These are phyloP conservation scores for Mythimna loreyi DNA, from an alignment of 2,888 invertebrate species.

Conservation along the genomic window DNA sequence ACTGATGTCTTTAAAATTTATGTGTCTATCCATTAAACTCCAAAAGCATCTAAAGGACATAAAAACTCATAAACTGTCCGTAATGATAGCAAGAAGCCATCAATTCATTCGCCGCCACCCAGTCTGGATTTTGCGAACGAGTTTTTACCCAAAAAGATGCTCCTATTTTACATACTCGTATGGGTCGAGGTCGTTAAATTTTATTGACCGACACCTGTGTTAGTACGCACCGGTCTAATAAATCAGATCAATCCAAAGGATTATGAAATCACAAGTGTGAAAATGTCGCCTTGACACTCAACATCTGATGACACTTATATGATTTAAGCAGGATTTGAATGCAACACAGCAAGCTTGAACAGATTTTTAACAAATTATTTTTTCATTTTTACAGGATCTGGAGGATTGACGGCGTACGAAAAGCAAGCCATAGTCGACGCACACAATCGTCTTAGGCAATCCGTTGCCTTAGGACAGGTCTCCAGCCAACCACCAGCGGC, in stretches of 20 bases:
- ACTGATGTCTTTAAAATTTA: conserved; percentile 32
- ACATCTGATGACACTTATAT: conserved; percentile 19
- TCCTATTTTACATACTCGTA: conserved; percentile 83
- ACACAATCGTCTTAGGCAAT: conserved; percentile 95
- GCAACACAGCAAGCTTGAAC: background rate
- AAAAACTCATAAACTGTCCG: conserved; percentile 55
- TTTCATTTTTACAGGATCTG: conserved; percentile 87
- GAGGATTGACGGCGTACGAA: conserved; percentile 93
- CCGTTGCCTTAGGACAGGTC: conserved; percentile 95
- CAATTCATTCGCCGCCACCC: conserved; percentile 84
- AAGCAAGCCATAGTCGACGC: conserved; percentile 94
- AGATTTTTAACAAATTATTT: conserved; percentile 22
- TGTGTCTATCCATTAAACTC: conserved; percentile 36
- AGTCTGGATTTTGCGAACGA: conserved; percentile 83
- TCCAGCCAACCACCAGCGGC: conserved; percentile 94
- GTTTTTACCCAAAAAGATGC: conserved; percentile 77
- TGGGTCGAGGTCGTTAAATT: conserved; percentile 86
- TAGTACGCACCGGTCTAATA: conserved; percentile 80
- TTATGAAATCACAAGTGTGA: conserved; percentile 75
- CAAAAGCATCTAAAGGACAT: conserved; percentile 45
- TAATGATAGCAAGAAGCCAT: conserved; percentile 66
- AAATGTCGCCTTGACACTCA: conserved; percentile 72
- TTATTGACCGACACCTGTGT: conserved; percentile 87
- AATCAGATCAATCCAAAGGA: conserved; percentile 78
- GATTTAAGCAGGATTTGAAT: conserved; percentile 5